These are phyloP conservation scores for Eustalomyia histrio DNA, from an alignment of 2,888 invertebrate species.

Conservation along the genomic window DNA sequence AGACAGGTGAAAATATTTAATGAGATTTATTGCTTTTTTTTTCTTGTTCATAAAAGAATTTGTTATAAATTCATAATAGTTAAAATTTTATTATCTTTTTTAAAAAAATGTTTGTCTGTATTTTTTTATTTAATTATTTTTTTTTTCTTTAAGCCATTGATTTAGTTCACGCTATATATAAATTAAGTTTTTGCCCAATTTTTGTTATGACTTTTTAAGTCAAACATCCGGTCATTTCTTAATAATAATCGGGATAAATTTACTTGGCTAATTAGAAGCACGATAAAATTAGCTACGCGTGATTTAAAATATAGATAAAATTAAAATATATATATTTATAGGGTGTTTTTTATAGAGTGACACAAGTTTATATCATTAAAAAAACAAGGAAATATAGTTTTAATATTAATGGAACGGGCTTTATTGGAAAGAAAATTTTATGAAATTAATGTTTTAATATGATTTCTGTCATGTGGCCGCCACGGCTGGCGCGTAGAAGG, in stretches of 20 bases:
- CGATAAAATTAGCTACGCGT: not conserved
- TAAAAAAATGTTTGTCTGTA: not conserved
- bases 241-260: not conserved
- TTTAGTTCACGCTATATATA: conserved; percentile 26
- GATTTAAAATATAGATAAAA: conserved; percentile 5
- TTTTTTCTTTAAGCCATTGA: conserved; percentile 10
- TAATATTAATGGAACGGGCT: too few relatives aligned
- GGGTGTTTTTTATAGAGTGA: too few relatives aligned
- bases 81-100: not conserved
- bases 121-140: not conserved
- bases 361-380: too few relatives aligned
- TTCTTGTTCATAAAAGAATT: not conserved
- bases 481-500: too few relatives aligned
- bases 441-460: too few relatives aligned
- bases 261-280: not conserved
- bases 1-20: conserved; percentile 32
- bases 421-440: too few relatives aligned
- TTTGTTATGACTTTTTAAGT: conserved; percentile 22
- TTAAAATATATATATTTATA: too few relatives aligned
- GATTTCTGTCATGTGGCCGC: too few relatives aligned
- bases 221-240: conserved; percentile 24
- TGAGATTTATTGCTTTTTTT: not conserved
- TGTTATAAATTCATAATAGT: not conserved
- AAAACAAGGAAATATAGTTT: too few relatives aligned
- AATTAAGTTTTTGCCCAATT: conserved; percentile 13